Conservation (phyloP, 2,113 vertebrate genomes). For the Carassius carassius region DNA sequence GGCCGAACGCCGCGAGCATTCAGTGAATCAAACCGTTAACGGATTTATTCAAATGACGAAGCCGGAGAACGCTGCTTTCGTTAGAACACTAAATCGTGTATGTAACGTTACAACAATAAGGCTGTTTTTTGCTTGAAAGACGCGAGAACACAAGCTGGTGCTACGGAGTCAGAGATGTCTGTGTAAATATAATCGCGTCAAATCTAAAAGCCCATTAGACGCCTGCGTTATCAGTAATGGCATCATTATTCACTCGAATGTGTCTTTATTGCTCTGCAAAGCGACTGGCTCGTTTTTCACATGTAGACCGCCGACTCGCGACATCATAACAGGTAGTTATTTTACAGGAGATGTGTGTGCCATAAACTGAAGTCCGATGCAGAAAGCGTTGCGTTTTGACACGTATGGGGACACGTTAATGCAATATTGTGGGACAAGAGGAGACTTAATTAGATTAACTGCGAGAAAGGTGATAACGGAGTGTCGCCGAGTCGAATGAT, state of each 20-base stretch:
- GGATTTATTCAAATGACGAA: neutral
- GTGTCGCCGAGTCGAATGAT: neutral
- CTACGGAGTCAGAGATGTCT: slow-evolving; percentile 3
- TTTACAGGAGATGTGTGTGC: neutral
- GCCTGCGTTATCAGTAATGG: neutral
- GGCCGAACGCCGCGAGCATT: slow-evolving; percentile 31
- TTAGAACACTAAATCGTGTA: neutral
- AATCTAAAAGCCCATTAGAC: neutral
- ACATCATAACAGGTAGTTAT: slow-evolving; percentile 47
- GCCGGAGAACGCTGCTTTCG: neutral
- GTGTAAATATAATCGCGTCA: slow-evolving; percentile 1
- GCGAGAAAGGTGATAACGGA: neutral
- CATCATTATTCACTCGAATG: neutral
- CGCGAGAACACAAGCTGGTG: neutral
- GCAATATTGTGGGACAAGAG: neutral
- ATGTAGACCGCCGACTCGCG: slow-evolving; percentile 3
- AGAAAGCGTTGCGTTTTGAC: neutral
- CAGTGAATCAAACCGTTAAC: slow-evolving; percentile 35
- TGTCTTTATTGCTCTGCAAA: slow-evolving; percentile 20
- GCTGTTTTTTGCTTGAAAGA: neutral
- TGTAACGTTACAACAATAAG: neutral
- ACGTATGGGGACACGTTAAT: neutral
- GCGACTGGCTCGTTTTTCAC: neutral
- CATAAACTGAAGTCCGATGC: neutral
- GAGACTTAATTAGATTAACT: neutral